These are phyloP conservation scores for Campoplex capitator DNA, from an alignment of 2,888 invertebrate genomes.

Conservation along the genomic window DNA sequence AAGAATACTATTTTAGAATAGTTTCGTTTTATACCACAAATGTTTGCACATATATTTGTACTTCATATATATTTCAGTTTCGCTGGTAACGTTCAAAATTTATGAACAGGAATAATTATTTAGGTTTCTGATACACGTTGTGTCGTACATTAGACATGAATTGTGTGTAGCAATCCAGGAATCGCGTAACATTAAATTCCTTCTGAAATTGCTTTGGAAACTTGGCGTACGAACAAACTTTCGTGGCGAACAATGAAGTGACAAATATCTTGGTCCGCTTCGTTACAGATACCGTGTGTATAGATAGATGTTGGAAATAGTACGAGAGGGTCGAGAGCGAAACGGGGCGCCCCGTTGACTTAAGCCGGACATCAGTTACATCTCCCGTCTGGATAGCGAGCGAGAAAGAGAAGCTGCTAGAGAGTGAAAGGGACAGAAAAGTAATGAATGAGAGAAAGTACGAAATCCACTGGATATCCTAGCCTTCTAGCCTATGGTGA, in stretches of 20 bases:
- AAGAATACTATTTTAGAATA: slow-evolving; percentile 65
- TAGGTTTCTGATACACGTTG: slow-evolving; percentile 33
- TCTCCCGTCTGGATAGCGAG: slow-evolving; percentile 51
- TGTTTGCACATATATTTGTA: neutral
- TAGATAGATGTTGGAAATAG: slow-evolving; percentile 42
- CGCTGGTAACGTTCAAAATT: slow-evolving; percentile 65
- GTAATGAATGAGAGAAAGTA: slow-evolving; percentile 58
- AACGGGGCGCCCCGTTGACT: slow-evolving; percentile 73
- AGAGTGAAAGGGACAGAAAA: slow-evolving; percentile 6
- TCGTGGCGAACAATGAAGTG: slow-evolving; percentile 82
- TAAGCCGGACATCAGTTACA: slow-evolving; percentile 81
- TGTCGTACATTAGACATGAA: slow-evolving; percentile 29
- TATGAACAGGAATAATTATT: slow-evolving; percentile 61
- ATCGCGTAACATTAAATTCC: slow-evolving; percentile 84
- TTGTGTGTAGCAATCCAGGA: slow-evolving; percentile 74
- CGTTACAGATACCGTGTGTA: slow-evolving; percentile 39
- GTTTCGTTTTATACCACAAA: slow-evolving; percentile 7
- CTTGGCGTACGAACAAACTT: slow-evolving; percentile 67
- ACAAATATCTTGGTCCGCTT: slow-evolving; percentile 81
- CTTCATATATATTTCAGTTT: slow-evolving; percentile 47
- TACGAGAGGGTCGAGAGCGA: slow-evolving; percentile 43
- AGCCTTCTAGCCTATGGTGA: slow-evolving; percentile 57
- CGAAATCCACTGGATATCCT: slow-evolving; percentile 55
- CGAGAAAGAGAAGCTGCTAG: slow-evolving; percentile 2
- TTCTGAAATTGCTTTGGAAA: slow-evolving; percentile 75